Base-by-base conservation (phyloP, 2,888 invertebrate genomes). In the Drosophila leonis region DNA sequence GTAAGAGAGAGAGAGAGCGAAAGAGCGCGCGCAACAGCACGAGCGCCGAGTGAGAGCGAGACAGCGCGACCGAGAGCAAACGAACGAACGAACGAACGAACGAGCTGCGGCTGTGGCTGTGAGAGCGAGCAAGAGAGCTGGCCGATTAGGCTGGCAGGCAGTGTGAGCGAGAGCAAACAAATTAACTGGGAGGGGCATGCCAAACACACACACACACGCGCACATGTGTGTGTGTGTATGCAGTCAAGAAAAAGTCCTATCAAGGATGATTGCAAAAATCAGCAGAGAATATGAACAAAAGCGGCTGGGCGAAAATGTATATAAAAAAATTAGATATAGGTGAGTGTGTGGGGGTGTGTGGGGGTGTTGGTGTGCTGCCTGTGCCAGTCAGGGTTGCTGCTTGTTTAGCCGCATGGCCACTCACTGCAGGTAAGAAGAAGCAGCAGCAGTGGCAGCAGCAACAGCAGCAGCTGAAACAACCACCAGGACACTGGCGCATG, bases 101-200 rank as follows among this genome's bases (percentile, higher is more conserved):
- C 49, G 63, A 65, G 60, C 39, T 33, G 24, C 71, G 33, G 65
- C 48, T 8, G 48, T 9, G 56, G 70, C 51, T 72, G 42, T 20
- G 31, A 44, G 39, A 61, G 49, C 41, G 51, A 67, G 65, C 52
- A 56, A 57, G 66, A 51, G 62, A 63, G 66, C 20, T 12, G 27
- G 27, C 37, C 55, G 65, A 65, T 65, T 65, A 67, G 63, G 39
- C 46, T 46, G 46, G 15, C 24, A 27, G 61, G 41, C 46, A 29
- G 72, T 29, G 67, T 64, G 62, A 77, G 83, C 77, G 73, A 78
- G 82, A 81, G 64, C 60, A 54, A 76, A 59, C 35, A 89, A 90
- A 89, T 88, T 88, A 89, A 88, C 88, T 85, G 90, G 88, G 88
- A 88, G 88, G 88, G 88, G 90, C 88, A 72, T 84, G 72, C 52